phyloP scores from a whole-genome alignment of 2,797 vertebrate species.

The Naso thynnoides region DNA sequence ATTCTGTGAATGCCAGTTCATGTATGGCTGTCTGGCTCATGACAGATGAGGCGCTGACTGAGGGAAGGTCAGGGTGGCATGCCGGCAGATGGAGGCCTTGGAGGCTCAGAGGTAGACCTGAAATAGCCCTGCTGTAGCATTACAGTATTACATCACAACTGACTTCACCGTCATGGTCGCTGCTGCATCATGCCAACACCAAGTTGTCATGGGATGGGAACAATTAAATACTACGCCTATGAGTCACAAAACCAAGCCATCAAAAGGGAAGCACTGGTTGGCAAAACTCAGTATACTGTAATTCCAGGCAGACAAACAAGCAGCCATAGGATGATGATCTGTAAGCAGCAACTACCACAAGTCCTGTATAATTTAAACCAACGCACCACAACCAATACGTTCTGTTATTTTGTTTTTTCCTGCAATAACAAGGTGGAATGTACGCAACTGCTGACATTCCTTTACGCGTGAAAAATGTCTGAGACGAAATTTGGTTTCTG shows the following conservation, averaged over 20 bases:
- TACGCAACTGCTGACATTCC: conserved; percentile 45
- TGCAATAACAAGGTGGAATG: background rate
- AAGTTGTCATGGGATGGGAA: conserved; percentile 60
- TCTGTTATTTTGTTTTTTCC: conserved; percentile 5
- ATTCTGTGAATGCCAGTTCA: conserved; percentile 54
- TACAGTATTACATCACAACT: conserved; percentile 78
- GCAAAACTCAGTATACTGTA: conserved; percentile 2
- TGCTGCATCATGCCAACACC: conserved; percentile 60
- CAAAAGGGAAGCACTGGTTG: conserved; percentile 34
- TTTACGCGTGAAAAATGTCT: background rate
- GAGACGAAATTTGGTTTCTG: conserved; percentile 18
- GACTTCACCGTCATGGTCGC: conserved; percentile 66
- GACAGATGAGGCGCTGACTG: conserved; percentile 74
- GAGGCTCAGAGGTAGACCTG: conserved; percentile 75
- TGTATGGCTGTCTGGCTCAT: conserved; percentile 48
- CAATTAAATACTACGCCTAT: conserved; percentile 44
- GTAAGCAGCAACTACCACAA: conserved; percentile 18
- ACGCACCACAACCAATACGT: conserved; percentile 6
- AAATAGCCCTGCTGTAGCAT: conserved; percentile 75
- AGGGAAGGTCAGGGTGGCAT: conserved; percentile 66
- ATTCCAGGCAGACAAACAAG: conserved; percentile 34
- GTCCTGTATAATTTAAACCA: conserved; percentile 44
- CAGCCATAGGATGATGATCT: conserved; percentile 20
- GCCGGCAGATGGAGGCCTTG: conserved; percentile 67
- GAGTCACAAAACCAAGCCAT: conserved; percentile 48